Conservation (phyloP, 1,140 invertebrate genomes). For the Parasteatoda tepidariorum region DNA sequence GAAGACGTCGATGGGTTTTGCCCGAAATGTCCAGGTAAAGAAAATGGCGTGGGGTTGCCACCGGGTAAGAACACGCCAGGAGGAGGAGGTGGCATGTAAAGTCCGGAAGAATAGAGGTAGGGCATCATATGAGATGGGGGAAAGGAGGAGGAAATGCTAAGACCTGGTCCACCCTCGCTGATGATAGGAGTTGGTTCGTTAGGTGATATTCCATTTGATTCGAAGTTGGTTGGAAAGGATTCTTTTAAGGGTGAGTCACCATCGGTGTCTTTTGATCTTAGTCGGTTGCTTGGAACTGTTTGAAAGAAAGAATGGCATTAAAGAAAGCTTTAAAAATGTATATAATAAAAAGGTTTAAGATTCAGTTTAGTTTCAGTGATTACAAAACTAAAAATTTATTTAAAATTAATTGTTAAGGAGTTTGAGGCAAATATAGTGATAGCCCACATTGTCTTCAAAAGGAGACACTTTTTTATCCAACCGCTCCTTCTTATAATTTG, state of each 20-base stretch:
- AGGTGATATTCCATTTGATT: conserved; percentile 14
- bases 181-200: conserved; percentile 11
- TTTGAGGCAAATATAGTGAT: no score
- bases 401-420: no score
- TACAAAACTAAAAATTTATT: no score
- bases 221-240: background rate
- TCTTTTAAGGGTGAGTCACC: background rate
- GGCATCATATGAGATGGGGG: conserved; percentile 53
- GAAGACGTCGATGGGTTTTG: conserved; percentile 20
- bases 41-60: background rate
- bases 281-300: conserved; percentile 36
- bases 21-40: conserved; percentile 28
- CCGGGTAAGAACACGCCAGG: conserved; percentile 37
- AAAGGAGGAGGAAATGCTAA: conserved; percentile 44
- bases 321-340: no score
- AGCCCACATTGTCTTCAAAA: no score
- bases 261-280: background rate
- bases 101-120: conserved; percentile 45
- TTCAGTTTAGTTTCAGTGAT: no score
- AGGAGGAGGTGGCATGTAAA: conserved; percentile 33
- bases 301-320: background rate
- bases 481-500: no score
- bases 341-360: no score
- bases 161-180: conserved; percentile 41
- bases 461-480: no score